Percentiles rank a stretch among this genome's conserved stretches.
phyloP scores from a whole-genome alignment of 2,113 vertebrate species.

The Coryphaenoides rupestris region DNA sequence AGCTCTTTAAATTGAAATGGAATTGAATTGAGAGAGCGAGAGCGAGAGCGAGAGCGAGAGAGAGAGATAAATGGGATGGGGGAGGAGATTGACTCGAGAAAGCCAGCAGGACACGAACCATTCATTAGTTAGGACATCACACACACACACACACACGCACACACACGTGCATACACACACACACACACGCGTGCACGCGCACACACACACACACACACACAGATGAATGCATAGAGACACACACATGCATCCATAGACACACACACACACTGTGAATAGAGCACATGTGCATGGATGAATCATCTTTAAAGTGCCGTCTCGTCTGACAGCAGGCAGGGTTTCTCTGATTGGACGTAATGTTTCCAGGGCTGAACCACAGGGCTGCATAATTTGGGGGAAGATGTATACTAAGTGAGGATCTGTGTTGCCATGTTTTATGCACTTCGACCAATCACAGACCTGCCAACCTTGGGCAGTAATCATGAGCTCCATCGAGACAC shows the following conservation, averaged over 20 bases:
- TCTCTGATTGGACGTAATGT: too few relatives aligned
- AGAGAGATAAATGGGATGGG: slow-evolving; percentile 6
- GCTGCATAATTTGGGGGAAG: too few relatives aligned
- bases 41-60: neutral
- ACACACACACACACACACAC: neutral
- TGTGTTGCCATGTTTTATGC: too few relatives aligned
- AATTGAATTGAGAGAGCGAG: slow-evolving; percentile 13
- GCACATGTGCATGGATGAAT: neutral
- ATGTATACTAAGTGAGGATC: too few relatives aligned
- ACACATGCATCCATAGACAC: neutral
- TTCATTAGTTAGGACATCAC: slow-evolving; percentile 49
- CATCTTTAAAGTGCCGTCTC: neutral
- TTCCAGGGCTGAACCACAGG: too few relatives aligned
- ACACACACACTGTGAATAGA: neutral
- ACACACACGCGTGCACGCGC: neutral
- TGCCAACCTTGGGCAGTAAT: too few relatives aligned
- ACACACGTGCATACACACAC: slow-evolving; percentile 8
- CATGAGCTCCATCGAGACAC: too few relatives aligned
- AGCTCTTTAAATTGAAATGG: too few relatives aligned
- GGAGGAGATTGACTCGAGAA: too few relatives aligned
- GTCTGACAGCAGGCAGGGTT: neutral
- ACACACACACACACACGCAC: slow-evolving; percentile 24
- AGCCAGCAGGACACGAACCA: neutral
- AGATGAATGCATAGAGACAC: slow-evolving; percentile 1
- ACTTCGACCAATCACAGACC: too few relatives aligned